phyloP scores from a whole-genome alignment of 1,140 invertebrate genomes.

The Pentalonia nigronervosa region DNA sequence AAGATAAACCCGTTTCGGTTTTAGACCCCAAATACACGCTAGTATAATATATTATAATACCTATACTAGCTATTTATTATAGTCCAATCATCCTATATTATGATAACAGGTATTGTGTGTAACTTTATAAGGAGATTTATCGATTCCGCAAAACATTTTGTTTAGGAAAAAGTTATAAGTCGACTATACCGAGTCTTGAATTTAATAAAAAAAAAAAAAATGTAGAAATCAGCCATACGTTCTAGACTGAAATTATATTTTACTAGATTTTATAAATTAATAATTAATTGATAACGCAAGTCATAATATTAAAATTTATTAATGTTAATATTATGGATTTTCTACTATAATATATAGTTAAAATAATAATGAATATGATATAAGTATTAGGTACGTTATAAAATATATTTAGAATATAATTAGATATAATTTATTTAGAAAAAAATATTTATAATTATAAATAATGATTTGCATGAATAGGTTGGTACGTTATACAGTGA shows the following conservation, averaged over 20 bases:
- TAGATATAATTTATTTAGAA: background rate
- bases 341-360: background rate
- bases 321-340: background rate
- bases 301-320: no score
- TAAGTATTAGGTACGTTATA: background rate
- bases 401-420: background rate
- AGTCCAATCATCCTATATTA: background rate
- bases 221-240: background rate
- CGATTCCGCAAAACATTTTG: background rate
- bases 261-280: background rate
- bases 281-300: background rate
- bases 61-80: background rate
- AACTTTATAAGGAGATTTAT: background rate
- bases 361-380: background rate
- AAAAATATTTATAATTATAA: background rate
- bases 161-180: background rate
- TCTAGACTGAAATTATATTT: background rate
- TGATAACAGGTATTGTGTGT: background rate
- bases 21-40: background rate
- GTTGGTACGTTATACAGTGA: background rate
- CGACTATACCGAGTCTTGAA: background rate
- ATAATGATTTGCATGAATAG: background rate
- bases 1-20: background rate
- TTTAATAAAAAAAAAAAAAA: background rate
- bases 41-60: background rate